These are phyloP conservation scores for Ectobius pallidus DNA, from an alignment of 2,888 invertebrate species.

Conservation along the genomic window DNA sequence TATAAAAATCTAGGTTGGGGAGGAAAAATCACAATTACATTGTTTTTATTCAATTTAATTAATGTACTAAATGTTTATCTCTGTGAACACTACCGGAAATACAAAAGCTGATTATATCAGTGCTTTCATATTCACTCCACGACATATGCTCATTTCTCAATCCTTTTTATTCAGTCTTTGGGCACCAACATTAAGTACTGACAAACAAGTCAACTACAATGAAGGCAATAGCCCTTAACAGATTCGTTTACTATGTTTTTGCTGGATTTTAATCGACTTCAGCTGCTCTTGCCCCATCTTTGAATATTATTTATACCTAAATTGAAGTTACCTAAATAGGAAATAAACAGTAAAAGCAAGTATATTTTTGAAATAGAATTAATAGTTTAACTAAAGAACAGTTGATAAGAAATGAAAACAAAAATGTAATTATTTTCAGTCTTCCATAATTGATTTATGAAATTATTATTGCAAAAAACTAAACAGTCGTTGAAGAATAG, in stretches of 20 bases:
- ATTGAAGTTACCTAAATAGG: too few species aligned
- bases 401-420: too few species aligned
- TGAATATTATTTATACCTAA: neutral
- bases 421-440: neutral
- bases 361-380: too few species aligned
- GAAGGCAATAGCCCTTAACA: neutral
- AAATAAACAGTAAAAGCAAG: too few species aligned
- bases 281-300: neutral
- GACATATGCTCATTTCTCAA: constrained; percentile 4
- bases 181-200: neutral
- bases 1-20: constrained; percentile 38
- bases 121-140: constrained; percentile 9
- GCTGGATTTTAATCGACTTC: neutral
- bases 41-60: constrained; percentile 11
- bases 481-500: too few species aligned
- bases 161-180: constrained; percentile 25
- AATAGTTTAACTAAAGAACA: too few species aligned
- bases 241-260: neutral
- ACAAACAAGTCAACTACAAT: neutral
- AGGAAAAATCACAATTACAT: constrained; percentile 36
- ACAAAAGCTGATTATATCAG: constrained; percentile 28
- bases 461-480: neutral
- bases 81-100: constrained; percentile 21
- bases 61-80: neutral
- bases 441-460: neutral